phyloP scores from a whole-genome alignment of 2,113 vertebrate species.

The Protobothrops mucrosquamatus region DNA sequence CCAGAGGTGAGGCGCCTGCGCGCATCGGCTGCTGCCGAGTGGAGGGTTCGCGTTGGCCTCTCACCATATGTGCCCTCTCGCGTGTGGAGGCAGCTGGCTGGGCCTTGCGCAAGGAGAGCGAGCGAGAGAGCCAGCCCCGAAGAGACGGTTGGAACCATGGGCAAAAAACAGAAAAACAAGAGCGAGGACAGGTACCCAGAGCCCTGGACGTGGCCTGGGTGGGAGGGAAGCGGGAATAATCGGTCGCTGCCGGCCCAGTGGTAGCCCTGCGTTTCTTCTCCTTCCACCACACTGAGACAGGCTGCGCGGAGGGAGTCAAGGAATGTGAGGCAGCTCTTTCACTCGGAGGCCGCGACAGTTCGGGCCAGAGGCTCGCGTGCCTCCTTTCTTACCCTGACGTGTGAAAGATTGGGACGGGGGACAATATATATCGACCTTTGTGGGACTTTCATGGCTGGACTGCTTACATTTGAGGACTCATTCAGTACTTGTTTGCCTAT shows the following conservation, averaged over 20 bases:
- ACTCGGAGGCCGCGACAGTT: not conserved
- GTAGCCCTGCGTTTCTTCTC: not conserved
- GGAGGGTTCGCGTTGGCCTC: not conserved
- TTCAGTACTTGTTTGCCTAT: not conserved
- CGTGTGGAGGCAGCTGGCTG: conserved; percentile 24
- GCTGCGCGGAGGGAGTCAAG: not conserved
- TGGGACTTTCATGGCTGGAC: not conserved
- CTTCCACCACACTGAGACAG: not conserved
- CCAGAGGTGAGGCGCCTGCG: conserved; percentile 16
- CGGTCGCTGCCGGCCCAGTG: not conserved
- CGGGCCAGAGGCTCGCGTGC: not conserved
- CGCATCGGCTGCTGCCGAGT: not conserved
- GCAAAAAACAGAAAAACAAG: conserved; percentile 82
- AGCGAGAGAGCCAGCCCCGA: not conserved
- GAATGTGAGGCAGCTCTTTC: not conserved
- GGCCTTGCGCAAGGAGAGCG: not conserved
- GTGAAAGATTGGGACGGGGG: not conserved
- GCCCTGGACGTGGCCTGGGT: not conserved
- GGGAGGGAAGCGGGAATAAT: not conserved
- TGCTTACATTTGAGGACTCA: not conserved
- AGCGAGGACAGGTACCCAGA: conserved; percentile 72
- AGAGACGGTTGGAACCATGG: conserved; percentile 59
- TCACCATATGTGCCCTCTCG: conserved; percentile 47
- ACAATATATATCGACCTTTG: not conserved
- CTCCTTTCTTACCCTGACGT: not conserved